Evolutionary conservation across 2,797 vertebrate genomes (phyloP), one percentile per base, ranked within the genome.

Genomic region (Sebastes matsubarae): DNA sequence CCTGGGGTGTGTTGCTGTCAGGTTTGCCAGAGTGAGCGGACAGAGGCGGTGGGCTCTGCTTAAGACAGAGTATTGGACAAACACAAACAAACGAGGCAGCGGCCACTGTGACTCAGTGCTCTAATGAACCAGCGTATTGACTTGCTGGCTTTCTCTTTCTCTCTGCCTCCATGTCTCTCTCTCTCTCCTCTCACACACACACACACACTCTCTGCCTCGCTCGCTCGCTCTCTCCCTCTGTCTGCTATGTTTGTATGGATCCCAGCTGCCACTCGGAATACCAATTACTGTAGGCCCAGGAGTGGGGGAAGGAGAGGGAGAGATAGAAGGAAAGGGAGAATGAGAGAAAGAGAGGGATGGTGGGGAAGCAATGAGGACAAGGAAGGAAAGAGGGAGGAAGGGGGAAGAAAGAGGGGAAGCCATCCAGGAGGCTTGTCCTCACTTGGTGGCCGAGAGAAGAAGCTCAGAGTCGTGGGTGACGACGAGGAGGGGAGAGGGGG

Each of bases 101-200:
- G 93, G 92, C 92, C 95, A 94, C 93, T 94, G 94, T 96, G 95
- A 96, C 95, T 96, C 95, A 95, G 94, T 94, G 94, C 94, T 95
- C 94, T 96, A 96, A 96, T 96, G 95, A 96, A 96, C 94, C 96
- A 96, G 90, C 89, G 94, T 96, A 96, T 96, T 96, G 96, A 96
- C 96, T 96, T 93, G 94, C 94, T 95, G 93, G 94, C 91, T 94
- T 92, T 89, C 83, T 87, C 90, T 88, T 75, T 91, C 89, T 91
- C 82, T 84, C 90, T 89, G 71, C 81, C 86, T 90, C 88, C 77
- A 73, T 91, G 63, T 89, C 82, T 87, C 74, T 80, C 81, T 81
- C 74, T 81, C 81, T 81, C 75, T 90, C 79, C 1, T 1, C 80
- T 61, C 77, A 70, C 80, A 75, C 81, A 81, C 82, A 38, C 79